Evolutionary conservation across 2,113 vertebrate species (phyloP), one percentile per base, ranked within the genome.

Genomic region (Misgurnus anguillicaudatus): DNA sequence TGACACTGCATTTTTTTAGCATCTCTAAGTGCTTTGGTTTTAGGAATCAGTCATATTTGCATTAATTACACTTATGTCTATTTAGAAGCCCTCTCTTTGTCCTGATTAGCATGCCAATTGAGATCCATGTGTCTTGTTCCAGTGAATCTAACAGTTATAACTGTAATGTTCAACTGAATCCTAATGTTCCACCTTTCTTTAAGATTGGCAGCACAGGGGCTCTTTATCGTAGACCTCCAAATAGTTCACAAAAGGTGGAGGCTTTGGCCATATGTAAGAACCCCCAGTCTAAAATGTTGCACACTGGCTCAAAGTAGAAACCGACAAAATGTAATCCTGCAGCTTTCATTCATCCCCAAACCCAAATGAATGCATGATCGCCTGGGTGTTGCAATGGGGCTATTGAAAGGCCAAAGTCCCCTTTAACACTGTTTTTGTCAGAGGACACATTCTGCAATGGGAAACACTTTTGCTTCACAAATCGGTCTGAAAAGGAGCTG

Each of bases 381-480:
- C 94, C 91, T 94, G 94, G 94, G 93, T 94, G 94, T 93, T 93
- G 93, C 93, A 94, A 93, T 91, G 92, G 48, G 90, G 77, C 92
- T 91, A 94, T 95, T 95, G 92, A 95, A 85, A 83, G 88, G 89
- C 90, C 91, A 93, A 94, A 95, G 90, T 84, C 85, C 90, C 90
- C 91, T 87, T 89, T 64, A 75, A 36, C 79, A 88, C 81, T 75
- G 80, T 71, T 75, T 76, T 76, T 51, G 61, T 76, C 74, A 75
- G 21, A 48, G 45, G 61, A 81, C 86, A 92, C 92, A 93, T 89
- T 92, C 94, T 95, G 93, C 92, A 93, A 93, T 75, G 84, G 91
- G 92, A 95, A 94, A 96, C 94, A 95, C 94, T 95, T 95, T 92
- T 95, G 94, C 93, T 93, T 94, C 94, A 95, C 94, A 95, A 96